Base-by-base conservation (phyloP, 2,113 vertebrate species). In the Mormoops blainvillei region DNA sequence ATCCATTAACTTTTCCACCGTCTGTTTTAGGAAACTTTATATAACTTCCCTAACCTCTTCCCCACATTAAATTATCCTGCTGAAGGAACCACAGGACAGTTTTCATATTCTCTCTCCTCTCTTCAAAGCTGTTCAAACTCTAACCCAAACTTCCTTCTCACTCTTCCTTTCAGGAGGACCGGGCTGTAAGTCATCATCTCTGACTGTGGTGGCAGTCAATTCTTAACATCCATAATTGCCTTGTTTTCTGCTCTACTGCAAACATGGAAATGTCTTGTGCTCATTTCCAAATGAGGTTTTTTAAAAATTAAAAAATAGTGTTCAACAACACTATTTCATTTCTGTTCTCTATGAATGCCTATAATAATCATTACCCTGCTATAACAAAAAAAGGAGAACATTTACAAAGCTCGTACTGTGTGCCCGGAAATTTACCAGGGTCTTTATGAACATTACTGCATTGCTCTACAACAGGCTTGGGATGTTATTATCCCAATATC, bases 241-340 rank as follows among this genome's bases (percentile, higher is more conserved):
- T 96, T 96, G 87, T 96, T 97, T 97, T 97, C 96, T 97, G 94
- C 96, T 97, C 95, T 92, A 68, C 24, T 97, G 94, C 85, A 97
- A 96, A 95, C 8, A 78, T 73, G 92, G 74, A 97, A 88, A 97
- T 18, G 68, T 89, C 96, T 96, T 68, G 89, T 52, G 76, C 87
- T 95, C 86, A 87, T 89, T 97, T 96, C 94, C 78, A 92, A 95
- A 91, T 3, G 26, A 78, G 70, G 81, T 19, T 33, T 96, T 63
- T 3, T 68, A 76, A 2, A 28, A 87, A 78, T 80, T 89, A 93
- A 95, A 95, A 80, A 74, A 31, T 41, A 86, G 45, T 54, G 43
- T 48, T 97, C 83, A 89, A 58, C 45, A 74, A 73, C 43, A 70
- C 7, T 48, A 83, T 22, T 88, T 77, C 12, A 80, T 87, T 82